These are phyloP conservation scores for Synanthedon vespiformis DNA, from an alignment of 2,888 invertebrate genomes.

Conservation along the genomic window DNA sequence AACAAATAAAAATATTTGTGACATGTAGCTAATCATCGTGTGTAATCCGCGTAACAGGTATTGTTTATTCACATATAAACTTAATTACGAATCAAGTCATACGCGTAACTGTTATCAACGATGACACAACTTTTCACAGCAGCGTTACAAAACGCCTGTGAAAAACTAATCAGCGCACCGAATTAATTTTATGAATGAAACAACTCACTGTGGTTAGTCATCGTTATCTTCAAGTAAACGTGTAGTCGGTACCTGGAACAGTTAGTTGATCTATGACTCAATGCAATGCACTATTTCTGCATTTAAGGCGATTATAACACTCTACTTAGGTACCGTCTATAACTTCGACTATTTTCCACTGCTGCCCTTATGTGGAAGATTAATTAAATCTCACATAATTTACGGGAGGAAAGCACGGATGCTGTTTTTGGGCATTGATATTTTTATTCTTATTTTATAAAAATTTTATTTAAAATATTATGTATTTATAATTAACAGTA, in stretches of 20 bases:
- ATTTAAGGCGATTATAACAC: too few relatives aligned
- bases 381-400: too few relatives aligned
- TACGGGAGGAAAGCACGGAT: too few relatives aligned
- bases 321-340: too few relatives aligned
- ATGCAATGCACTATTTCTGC: neutral
- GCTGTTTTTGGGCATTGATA: too few relatives aligned
- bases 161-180: slow-evolving; percentile 18
- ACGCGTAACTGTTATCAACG: slow-evolving; percentile 6
- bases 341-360: too few relatives aligned
- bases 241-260: neutral
- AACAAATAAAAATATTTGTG: too few relatives aligned
- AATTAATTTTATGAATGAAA: slow-evolving; percentile 46
- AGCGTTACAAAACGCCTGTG: slow-evolving; percentile 12
- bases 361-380: too few relatives aligned
- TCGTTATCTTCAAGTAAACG: slow-evolving; percentile 15
- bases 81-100: neutral
- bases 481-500: too few relatives aligned
- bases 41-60: slow-evolving; percentile 6
- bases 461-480: too few relatives aligned
- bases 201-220: slow-evolving; percentile 46
- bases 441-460: too few relatives aligned
- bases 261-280: neutral
- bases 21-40: neutral
- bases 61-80: slow-evolving; percentile 11
- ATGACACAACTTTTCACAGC: slow-evolving; percentile 15